phyloP scores from a whole-genome alignment of 2,797 vertebrate genomes.

The Pangasius sanitwongsei region DNA sequence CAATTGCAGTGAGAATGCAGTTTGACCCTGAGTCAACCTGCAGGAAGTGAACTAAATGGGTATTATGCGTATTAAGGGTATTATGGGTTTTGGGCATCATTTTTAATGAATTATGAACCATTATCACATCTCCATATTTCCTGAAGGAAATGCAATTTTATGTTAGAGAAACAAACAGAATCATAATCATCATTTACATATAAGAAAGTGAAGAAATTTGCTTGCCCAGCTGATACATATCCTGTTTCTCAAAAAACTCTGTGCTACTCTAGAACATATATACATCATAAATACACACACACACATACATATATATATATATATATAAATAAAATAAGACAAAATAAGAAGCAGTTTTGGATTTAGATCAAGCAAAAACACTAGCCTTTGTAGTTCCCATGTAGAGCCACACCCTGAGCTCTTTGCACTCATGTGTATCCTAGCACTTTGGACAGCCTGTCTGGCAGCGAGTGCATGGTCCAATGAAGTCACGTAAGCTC shows the following conservation, averaged over 20 bases:
- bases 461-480: slow-evolving; percentile 16
- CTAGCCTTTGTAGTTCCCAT: background rate
- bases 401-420: slow-evolving; percentile 3
- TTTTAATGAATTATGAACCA: background rate
- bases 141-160: background rate
- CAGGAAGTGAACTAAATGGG: background rate
- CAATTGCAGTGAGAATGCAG: background rate
- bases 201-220: background rate
- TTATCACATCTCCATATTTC: background rate
- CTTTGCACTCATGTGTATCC: slow-evolving; percentile 14
- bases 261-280: background rate
- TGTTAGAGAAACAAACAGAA: background rate
- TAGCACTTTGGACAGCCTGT: slow-evolving; percentile 21
- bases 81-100: background rate
- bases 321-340: background rate
- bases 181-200: background rate
- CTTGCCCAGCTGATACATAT: background rate
- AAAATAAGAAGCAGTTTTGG: background rate
- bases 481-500: slow-evolving; percentile 33
- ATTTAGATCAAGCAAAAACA: slow-evolving; percentile 15
- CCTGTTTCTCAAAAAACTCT: background rate
- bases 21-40: background rate
- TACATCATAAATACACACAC: background rate
- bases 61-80: background rate
- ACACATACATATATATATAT: no score